These are phyloP conservation scores for Melozone crissalis DNA, from an alignment of 2,113 vertebrate species.

Conservation along the genomic window DNA sequence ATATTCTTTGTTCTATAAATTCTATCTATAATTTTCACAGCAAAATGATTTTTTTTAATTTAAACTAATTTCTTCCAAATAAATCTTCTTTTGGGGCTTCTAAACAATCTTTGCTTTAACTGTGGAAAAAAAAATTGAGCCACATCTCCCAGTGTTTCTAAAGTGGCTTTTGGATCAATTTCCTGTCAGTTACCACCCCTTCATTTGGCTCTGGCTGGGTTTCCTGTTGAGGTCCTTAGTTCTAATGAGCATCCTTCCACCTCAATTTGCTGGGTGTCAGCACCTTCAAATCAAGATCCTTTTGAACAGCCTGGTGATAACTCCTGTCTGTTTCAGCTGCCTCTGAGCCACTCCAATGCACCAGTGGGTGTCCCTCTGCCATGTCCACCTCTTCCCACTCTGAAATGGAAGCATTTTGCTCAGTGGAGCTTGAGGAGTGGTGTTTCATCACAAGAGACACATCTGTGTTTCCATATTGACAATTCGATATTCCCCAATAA, in stretches of 20 bases:
- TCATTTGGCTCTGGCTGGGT: not conserved
- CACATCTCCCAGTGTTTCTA: not conserved
- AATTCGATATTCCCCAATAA: not conserved
- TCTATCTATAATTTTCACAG: not conserved
- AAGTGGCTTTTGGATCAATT: not conserved
- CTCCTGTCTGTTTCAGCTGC: not conserved
- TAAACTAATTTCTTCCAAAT: not conserved
- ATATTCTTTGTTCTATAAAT: not conserved
- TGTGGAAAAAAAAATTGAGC: not conserved
- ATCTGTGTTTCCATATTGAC: not conserved
- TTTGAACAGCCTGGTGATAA: accelerated
- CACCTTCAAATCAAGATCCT: not conserved
- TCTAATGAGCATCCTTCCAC: not conserved
- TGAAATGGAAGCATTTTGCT: not conserved
- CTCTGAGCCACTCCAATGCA: not conserved
- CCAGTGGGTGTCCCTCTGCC: not conserved
- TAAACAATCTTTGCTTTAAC: not conserved
- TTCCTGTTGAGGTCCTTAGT: not conserved
- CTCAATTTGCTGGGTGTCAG: not conserved
- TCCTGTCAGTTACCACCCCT: not conserved
- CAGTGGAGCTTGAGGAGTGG: not conserved
- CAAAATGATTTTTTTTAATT: not conserved
- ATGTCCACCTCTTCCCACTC: not conserved
- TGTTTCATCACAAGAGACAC: not conserved
- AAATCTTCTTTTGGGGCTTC: not conserved